Conservation (phyloP, 2,797 vertebrate species). For the Enteromius fasciolatus region DNA sequence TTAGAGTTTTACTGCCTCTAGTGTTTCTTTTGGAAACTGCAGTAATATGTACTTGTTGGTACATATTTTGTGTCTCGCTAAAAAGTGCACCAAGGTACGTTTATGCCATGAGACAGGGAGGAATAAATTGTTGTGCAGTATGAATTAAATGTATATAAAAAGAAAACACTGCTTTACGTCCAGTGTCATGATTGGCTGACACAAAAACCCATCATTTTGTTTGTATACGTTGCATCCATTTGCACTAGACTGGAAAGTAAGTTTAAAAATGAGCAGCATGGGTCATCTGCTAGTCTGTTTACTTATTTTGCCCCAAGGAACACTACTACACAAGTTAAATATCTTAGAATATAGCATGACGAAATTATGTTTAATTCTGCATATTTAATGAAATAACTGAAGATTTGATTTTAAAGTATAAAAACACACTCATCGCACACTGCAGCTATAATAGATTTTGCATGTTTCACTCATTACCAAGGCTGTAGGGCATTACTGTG, state of each 20-base stretch:
- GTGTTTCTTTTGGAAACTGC: too few species aligned
- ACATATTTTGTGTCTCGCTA: too few species aligned
- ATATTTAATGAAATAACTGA: not conserved
- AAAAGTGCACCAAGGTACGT: too few species aligned
- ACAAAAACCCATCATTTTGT: not conserved
- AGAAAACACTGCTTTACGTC: not conserved
- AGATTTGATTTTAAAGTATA: slow-evolving; percentile 6
- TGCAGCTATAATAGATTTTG: not conserved
- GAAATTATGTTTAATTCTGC: slow-evolving; percentile 16
- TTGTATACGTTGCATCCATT: not conserved
- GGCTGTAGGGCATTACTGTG: slow-evolving; percentile 42
- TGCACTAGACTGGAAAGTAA: not conserved
- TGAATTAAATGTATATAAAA: not conserved
- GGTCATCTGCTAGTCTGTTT: slow-evolving; percentile 10
- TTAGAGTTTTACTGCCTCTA: too few species aligned
- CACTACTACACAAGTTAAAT: not conserved
- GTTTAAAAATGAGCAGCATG: not conserved
- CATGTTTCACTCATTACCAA: slow-evolving; percentile 36
- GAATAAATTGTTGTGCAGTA: too few species aligned
- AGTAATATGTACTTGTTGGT: too few species aligned
- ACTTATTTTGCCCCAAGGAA: slow-evolving; percentile 2
- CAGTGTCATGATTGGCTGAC: not conserved
- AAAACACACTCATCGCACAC: not conserved
- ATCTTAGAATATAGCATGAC: slow-evolving; percentile 10
- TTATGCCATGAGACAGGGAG: too few species aligned